Percentiles rank a stretch among this genome's conserved stretches.
These are phyloP conservation scores for Conger conger DNA, from an alignment of 2,113 vertebrate species.

Conservation along the genomic window DNA sequence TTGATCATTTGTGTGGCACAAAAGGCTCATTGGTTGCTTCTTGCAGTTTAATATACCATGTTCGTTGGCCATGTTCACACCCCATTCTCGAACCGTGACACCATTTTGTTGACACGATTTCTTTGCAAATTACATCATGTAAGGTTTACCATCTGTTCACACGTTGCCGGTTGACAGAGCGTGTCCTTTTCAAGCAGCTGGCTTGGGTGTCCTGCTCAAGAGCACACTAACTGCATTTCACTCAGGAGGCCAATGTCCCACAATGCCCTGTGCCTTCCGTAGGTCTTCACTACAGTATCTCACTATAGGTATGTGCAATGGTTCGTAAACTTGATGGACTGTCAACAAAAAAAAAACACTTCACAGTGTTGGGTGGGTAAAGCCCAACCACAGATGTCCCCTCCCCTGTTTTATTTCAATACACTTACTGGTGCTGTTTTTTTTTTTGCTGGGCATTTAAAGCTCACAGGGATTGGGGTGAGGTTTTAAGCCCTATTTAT, in stretches of 20 bases:
- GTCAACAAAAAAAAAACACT: not conserved
- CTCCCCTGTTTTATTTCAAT: not conserved
- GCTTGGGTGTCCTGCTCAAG: not conserved
- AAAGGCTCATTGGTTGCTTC: not conserved
- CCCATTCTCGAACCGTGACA: not conserved
- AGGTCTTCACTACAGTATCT: not conserved
- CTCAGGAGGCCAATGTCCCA: not conserved
- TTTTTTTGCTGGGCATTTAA: conserved; percentile 1
- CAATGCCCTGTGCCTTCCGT: not conserved
- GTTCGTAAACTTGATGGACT: not conserved
- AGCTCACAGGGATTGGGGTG: not conserved
- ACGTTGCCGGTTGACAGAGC: not conserved
- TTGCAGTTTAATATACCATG: not conserved
- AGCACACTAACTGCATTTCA: not conserved
- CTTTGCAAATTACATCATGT: not conserved
- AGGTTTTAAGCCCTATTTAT: conserved; percentile 9
- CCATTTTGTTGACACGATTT: not conserved
- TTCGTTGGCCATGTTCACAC: not conserved
- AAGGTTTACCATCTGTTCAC: not conserved
- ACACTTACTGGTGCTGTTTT: conserved; percentile 18
- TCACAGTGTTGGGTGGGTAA: not conserved
- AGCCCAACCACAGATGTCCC: not conserved
- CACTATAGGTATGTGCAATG: not conserved
- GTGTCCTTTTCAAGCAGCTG: not conserved
- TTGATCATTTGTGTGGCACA: not conserved